Conservation (phyloP, 2,797 vertebrate genomes). For the Tragelaphus oryx region DNA sequence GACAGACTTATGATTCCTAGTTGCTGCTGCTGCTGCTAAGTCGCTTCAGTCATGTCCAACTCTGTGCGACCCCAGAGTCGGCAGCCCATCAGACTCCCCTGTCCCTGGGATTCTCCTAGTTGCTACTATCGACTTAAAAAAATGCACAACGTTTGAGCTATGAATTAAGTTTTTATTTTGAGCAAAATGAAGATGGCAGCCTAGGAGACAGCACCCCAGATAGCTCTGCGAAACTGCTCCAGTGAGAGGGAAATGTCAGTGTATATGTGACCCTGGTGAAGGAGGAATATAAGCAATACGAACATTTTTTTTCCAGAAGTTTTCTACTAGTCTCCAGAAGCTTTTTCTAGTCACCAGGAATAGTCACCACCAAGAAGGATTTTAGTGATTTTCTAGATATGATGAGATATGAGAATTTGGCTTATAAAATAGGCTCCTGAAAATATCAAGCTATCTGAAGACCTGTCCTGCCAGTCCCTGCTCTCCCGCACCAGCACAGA, state of each 20-base stretch:
- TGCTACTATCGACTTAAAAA: background rate
- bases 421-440: background rate
- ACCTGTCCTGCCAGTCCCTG: background rate
- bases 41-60: no score
- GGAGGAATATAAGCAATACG: background rate
- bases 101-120: no score
- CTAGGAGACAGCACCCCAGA: background rate
- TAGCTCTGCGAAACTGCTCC: background rate
- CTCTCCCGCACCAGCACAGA: background rate
- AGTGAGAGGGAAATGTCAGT: background rate
- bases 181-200: background rate
- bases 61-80: no score
- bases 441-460: background rate
- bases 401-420: background rate
- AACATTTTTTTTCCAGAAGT: background rate
- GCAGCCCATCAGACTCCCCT: no score
- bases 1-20: fast-evolving
- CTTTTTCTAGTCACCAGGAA: background rate
- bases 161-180: background rate
- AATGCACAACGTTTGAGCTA: background rate
- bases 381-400: background rate
- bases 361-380: background rate
- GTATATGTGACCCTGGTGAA: background rate
- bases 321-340: background rate
- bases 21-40: no score